Conservation (phyloP, 2,113 vertebrate species). For the Misgurnus mizolepis region DNA sequence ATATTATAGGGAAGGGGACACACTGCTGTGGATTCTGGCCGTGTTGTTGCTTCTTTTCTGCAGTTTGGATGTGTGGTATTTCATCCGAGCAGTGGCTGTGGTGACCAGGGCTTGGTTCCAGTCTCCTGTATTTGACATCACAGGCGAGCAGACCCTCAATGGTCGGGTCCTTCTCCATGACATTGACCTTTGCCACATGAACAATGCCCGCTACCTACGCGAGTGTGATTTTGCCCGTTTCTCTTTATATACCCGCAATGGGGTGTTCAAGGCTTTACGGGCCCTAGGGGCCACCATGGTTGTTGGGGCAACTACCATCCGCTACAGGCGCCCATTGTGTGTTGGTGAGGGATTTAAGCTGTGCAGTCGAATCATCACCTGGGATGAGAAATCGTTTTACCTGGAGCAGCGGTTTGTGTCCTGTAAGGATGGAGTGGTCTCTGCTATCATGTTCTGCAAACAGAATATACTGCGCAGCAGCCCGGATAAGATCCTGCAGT, state of each 20-base stretch:
- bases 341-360: conserved; percentile 79
- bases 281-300: conserved; percentile 71
- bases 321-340: conserved; percentile 78
- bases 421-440: conserved; percentile 76
- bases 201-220: conserved; percentile 88
- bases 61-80: conserved; percentile 81
- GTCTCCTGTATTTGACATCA: conserved; percentile 76
- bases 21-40: conserved; percentile 60
- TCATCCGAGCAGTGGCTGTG: conserved; percentile 65
- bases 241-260: conserved; percentile 80
- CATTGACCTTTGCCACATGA: conserved; percentile 90
- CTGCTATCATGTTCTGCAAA: conserved; percentile 80
- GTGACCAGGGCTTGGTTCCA: conserved; percentile 75
- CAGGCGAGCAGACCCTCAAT: conserved; percentile 73
- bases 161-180: conserved; percentile 79
- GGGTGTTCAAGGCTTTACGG: conserved; percentile 76
- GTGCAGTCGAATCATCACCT: conserved; percentile 78
- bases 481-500: conserved; percentile 79
- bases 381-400: conserved; percentile 85
- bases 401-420: conserved; percentile 85
- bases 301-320: conserved; percentile 82
- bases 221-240: conserved; percentile 88
- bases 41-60: conserved; percentile 71
- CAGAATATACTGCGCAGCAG: conserved; percentile 76
- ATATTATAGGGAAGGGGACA: conserved; percentile 41